Evolutionary conservation across 2,113 vertebrate genomes (phyloP).

Genomic region (Pachypanchax playfairii): DNA sequence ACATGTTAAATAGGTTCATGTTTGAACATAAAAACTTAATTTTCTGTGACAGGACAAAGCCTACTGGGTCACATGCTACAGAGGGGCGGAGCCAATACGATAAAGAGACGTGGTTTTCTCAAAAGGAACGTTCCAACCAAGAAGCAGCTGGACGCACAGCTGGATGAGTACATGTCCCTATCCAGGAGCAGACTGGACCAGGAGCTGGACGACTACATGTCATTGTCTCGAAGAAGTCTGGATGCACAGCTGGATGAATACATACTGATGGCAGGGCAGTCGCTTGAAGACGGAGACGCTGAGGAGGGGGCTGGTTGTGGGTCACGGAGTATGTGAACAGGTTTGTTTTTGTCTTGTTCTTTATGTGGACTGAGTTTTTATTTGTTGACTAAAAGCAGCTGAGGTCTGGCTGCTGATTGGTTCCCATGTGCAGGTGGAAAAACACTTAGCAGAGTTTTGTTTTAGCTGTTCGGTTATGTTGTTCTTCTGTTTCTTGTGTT

Average conservation of each 20-base stretch:
- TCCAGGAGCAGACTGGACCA: slow-evolving; percentile 87
- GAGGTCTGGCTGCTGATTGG: slow-evolving; percentile 5
- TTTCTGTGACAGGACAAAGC: slow-evolving; percentile 41
- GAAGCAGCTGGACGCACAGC: slow-evolving; percentile 88
- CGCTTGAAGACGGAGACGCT: not conserved
- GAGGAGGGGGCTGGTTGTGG: too few species aligned
- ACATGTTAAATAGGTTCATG: too few species aligned
- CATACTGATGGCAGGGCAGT: slow-evolving; percentile 80
- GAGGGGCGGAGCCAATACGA: slow-evolving; percentile 26
- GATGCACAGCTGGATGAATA: slow-evolving; percentile 92
- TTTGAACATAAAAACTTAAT: too few species aligned
- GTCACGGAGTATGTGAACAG: not conserved
- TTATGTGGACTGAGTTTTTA: not conserved
- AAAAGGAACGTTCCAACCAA: slow-evolving; percentile 70
- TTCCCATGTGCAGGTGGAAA: not conserved
- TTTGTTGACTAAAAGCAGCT: not conserved
- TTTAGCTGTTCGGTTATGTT: not conserved
- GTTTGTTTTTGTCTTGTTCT: not conserved
- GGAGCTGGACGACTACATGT: slow-evolving; percentile 94
- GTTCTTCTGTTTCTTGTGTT: not conserved
- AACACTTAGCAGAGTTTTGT: not conserved
- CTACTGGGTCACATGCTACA: not conserved
- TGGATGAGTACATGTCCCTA: slow-evolving; percentile 92
- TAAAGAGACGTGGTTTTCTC: slow-evolving; percentile 64
- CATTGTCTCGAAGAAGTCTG: slow-evolving; percentile 86